Percentiles rank a stretch among this genome's conserved stretches.
Evolutionary conservation across 2,113 vertebrate species (phyloP).

Genomic region (Rallus limicola): DNA sequence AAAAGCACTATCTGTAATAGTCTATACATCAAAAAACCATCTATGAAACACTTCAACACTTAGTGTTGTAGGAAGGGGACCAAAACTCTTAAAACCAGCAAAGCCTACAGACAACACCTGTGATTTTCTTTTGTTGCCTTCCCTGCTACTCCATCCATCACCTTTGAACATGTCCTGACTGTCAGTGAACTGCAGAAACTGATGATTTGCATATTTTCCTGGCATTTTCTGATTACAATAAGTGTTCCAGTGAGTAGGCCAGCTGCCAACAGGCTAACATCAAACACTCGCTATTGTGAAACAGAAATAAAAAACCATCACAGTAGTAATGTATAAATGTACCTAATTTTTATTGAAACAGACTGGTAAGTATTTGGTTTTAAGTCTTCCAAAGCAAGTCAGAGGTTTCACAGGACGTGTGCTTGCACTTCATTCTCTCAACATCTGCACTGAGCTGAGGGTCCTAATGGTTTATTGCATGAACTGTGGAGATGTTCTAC

Average conservation of each 20-base stretch:
- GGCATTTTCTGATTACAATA: not conserved
- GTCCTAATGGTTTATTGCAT: not conserved
- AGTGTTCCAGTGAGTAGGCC: not conserved
- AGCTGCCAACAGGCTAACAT: not conserved
- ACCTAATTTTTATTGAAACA: not conserved
- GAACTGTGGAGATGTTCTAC: not conserved
- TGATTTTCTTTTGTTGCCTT: not conserved
- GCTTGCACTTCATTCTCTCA: not conserved
- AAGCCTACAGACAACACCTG: not conserved
- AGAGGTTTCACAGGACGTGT: not conserved
- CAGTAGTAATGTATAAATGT: not conserved
- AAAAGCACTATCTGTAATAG: not conserved
- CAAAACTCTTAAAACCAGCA: not conserved
- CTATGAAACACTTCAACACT: not conserved
- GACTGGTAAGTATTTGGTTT: not conserved
- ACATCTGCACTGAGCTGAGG: not conserved
- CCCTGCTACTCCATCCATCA: not conserved
- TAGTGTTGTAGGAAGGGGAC: not conserved
- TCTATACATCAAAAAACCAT: not conserved
- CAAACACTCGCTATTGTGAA: not conserved
- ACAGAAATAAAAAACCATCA: not conserved
- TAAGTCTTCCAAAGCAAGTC: not conserved
- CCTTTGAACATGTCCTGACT: not conserved
- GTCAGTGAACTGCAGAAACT: not conserved
- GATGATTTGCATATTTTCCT: not conserved